A percentile compares a stretch with the other conserved stretches of the same genome.
phyloP scores from a whole-genome alignment of 2,113 vertebrate genomes.

The Litocranius walleri region DNA sequence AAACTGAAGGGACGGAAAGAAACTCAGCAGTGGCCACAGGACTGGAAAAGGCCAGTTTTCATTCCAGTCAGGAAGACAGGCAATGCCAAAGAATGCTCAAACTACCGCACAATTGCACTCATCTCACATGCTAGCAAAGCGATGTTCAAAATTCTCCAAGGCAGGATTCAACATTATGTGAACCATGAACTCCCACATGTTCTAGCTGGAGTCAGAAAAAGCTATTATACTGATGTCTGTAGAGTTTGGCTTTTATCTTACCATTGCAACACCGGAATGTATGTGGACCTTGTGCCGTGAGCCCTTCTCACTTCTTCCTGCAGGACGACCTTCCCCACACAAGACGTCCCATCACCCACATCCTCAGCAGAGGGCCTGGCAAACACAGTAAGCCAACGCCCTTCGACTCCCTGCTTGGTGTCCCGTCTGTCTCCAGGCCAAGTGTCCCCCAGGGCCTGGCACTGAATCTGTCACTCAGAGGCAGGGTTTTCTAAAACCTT shows the following conservation, averaged over 20 bases:
- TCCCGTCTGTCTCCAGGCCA: background rate
- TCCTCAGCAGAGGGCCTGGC: too few relatives aligned
- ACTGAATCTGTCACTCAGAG: background rate
- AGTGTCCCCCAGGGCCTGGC: too few relatives aligned
- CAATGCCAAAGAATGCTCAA: too few relatives aligned
- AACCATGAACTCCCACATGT: too few relatives aligned
- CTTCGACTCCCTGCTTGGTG: fast-evolving
- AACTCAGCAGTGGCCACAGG: too few relatives aligned
- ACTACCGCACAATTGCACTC: too few relatives aligned
- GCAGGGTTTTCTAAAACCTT: background rate
- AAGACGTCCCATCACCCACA: fast-evolving
- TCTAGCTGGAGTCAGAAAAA: too few relatives aligned
- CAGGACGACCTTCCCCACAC: background rate
- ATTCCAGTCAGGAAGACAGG: too few relatives aligned
- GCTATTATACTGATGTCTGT: background rate
- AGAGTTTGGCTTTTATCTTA: background rate
- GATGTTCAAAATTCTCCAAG: too few relatives aligned
- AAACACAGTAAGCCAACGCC: background rate
- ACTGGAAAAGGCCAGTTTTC: too few relatives aligned
- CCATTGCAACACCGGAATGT: fast-evolving
- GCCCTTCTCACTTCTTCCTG: background rate
- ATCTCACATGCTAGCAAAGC: too few relatives aligned
- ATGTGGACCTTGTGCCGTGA: background rate
- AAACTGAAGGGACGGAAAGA: background rate
- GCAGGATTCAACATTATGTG: too few relatives aligned